Base-by-base conservation (phyloP, 2,797 vertebrate genomes). In the Acropternis orthonyx region DNA sequence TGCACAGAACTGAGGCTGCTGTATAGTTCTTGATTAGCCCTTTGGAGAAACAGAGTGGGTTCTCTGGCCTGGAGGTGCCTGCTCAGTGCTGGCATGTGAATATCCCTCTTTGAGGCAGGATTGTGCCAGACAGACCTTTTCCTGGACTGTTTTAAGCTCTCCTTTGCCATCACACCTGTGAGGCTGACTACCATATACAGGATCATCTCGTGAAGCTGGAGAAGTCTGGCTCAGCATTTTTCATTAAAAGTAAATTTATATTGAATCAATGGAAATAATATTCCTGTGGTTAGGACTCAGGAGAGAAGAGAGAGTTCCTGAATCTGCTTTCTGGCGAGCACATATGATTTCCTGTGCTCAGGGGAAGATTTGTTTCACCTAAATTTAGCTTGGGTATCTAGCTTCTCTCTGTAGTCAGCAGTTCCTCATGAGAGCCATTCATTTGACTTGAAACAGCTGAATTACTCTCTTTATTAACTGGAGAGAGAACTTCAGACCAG, bases 311-410 rank as follows among this genome's bases (percentile, higher is more conserved):
- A 26, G 59, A 67, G 69, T 81, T 96, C 69, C 85, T 76, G 69
- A 76, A 46, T 79, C 27, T 81, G 59, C 48, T 88, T 92, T 88
- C 87, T 95, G 87, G 73, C 8, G 36, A 93, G 62, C 52, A 27
- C 1, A 2, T 55, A 46, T 56, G 63, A 73, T 86, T 94, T 92
- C 77, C 89, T 87, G 27, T 77, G 82, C 92, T 92, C 34, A 44
- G 73, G 80, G 83, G 90, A 83, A 88, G 76, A 79, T 90, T 81
- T 90, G 43, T 95, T 95, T 93, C 90, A 59, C 85, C 88, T 94
- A 76, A 93, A 93, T 93, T 89, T 94, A 93, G 69, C 77, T 86
- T 55, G 19, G 46, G n/a, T 80, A 36, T 72, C 76, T 48, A 22
- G 32, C 66, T 86, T 90, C 9, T 5, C 43, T 84, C 82, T 79